Evolutionary conservation across 2,797 vertebrate species (phyloP).

Genomic region (Mustela erminea): DNA sequence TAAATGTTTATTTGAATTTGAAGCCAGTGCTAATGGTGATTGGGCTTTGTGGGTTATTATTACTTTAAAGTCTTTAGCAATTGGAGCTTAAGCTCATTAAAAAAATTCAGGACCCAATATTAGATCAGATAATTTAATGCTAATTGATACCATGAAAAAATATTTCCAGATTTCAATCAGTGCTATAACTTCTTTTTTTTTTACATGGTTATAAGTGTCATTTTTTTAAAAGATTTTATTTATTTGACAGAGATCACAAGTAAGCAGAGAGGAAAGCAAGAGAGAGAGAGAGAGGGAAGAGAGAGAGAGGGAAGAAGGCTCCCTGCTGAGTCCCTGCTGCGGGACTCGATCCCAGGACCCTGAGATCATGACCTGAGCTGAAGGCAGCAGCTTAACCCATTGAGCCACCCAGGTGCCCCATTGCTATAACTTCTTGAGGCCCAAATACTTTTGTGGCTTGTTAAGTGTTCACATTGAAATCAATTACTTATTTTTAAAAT

Average conservation of each 20-base stretch:
- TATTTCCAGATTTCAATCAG: background rate
- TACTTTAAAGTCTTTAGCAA: background rate
- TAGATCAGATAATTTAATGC: background rate
- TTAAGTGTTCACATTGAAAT: background rate
- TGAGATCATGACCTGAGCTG: too few species aligned
- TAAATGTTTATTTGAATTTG: background rate
- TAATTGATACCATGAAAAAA: background rate
- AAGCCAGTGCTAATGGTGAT: background rate
- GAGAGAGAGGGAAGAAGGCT: too few species aligned
- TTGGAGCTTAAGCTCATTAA: background rate
- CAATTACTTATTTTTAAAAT: background rate
- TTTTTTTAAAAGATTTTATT: too few species aligned
- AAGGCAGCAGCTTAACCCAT: too few species aligned
- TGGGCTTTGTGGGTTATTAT: background rate
- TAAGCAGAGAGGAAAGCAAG: too few species aligned
- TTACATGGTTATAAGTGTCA: too few species aligned
- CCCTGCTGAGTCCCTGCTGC: too few species aligned
- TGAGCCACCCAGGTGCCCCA: background rate
- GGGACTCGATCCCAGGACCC: too few species aligned
- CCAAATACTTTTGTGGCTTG: background rate
- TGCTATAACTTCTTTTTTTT: background rate
- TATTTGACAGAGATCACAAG: too few species aligned
- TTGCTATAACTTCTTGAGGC: background rate
- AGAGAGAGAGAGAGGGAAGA: too few species aligned
- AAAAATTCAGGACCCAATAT: background rate